A percentile compares a stretch with the other conserved stretches of the same genome.
phyloP scores from a whole-genome alignment of 2,113 vertebrate species.

The Otolemur garnettii region DNA sequence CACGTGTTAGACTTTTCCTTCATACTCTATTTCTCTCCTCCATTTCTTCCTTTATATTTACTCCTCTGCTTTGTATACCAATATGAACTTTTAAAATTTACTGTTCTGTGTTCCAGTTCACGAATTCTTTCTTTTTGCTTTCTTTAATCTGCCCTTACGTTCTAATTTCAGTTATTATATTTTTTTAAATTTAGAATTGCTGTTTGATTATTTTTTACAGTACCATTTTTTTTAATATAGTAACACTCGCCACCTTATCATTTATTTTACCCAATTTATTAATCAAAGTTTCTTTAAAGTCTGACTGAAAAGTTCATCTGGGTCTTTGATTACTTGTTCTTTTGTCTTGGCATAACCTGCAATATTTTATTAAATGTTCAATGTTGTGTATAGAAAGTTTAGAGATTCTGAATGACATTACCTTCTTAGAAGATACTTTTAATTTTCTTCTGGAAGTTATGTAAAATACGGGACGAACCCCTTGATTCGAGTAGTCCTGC shows the following conservation, averaged over 20 bases:
- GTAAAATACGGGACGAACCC: background rate
- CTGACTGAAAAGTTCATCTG: background rate
- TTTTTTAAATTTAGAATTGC: slow-evolving; percentile 40
- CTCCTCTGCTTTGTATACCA: background rate
- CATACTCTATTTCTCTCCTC: background rate
- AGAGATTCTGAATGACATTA: background rate
- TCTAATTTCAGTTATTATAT: slow-evolving; percentile 32
- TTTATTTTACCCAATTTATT: background rate
- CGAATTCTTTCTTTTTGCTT: background rate
- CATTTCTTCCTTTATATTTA: background rate
- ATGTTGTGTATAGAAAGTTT: background rate
- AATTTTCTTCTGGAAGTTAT: background rate
- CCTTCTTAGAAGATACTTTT: background rate
- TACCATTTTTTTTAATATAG: background rate
- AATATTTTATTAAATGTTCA: background rate
- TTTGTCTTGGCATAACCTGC: background rate
- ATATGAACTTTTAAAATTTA: background rate
- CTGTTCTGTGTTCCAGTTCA: background rate
- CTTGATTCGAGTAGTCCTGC: background rate
- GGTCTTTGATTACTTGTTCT: background rate
- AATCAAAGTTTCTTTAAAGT: background rate
- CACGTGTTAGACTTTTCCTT: background rate
- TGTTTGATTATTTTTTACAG: background rate
- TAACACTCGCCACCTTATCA: background rate
- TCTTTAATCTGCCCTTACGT: background rate